Base-by-base conservation (phyloP, 2,888 invertebrate species). In the Acanthosoma haemorrhoidale region DNA sequence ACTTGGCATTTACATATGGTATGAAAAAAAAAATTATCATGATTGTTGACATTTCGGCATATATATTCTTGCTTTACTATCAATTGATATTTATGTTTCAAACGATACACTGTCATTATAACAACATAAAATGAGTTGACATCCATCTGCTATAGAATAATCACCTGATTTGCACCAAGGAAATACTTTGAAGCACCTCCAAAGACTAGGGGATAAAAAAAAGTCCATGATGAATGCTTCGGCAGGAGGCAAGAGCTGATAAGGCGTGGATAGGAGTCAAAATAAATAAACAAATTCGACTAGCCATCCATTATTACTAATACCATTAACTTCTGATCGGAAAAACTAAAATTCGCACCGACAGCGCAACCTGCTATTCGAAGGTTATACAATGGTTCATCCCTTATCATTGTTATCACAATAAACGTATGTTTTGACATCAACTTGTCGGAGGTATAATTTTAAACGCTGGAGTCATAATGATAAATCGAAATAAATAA, bases 131-230 rank as follows among this genome's bases (percentile, higher is more conserved):
- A 61, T 21, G 8, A 25, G 9, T 4, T 11, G 21, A 21, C 1
- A 61, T 34, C 21, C 64, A 64, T 64, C 39, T 67, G 51, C 34
- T 43, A 25, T 29, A 31, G 0, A 41, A 67, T 39, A n/a, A n/a
- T 51, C 34, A 67, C 67, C 67, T 29, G 67, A 51, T 18, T 34
- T 51, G 13, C 57, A 51, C 43, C 67, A 67, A 2, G 67, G 41
- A 2, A 67, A 18, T 21, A 32, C 6, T 4, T 57, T 21, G 34
- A 32, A 34, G 15, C 31, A 67, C 9, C 34, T 31, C 4, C 67
- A 9, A 67, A 36, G 9, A 34, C 34, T 34, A n/a, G 21, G 16
- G 5, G 9, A 18, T 16, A 34, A 31, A 57, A 51, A 36, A 34
- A 32, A 36, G 15, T 67, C 67, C 67, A 67, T 67, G 9, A 36